Percentiles rank a stretch among this genome's conserved stretches.
These are phyloP conservation scores for Synergus itoensis DNA, from an alignment of 2,888 invertebrate genomes.

Conservation along the genomic window DNA sequence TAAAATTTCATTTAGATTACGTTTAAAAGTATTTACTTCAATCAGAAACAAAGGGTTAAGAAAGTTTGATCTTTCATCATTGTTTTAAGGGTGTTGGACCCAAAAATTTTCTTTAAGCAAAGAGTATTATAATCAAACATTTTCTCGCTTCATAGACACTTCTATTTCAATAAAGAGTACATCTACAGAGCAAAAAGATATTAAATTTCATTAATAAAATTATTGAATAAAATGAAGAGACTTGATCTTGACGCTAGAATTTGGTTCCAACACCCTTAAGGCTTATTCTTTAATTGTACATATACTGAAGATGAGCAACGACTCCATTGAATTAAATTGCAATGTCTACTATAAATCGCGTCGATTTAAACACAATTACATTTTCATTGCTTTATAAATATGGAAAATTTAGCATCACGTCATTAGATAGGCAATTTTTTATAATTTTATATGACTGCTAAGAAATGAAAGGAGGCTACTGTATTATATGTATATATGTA, in stretches of 20 bases:
- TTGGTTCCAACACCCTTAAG: not conserved
- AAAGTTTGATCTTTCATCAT: not conserved
- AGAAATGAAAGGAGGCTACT: slow-evolving; percentile 63
- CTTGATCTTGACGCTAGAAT: no score
- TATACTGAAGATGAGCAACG: slow-evolving; percentile 21
- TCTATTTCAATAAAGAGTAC: no score
- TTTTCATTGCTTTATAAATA: slow-evolving; percentile 19
- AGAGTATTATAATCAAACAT: no score
- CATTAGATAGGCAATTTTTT: slow-evolving; percentile 76
- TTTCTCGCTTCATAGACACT: no score
- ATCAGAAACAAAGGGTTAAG: not conserved
- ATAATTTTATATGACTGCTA: slow-evolving; percentile 77
- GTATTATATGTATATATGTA: slow-evolving; percentile 78
- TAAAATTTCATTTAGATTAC: not conserved
- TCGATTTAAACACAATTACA: slow-evolving; percentile 35
- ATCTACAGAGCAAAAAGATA: no score
- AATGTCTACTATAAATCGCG: slow-evolving; percentile 32
- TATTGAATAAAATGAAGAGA: no score
- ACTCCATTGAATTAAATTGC: slow-evolving; percentile 7
- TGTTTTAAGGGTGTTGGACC: not conserved
- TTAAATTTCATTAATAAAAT: no score
- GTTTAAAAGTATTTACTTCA: not conserved
- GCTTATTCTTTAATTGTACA: not conserved
- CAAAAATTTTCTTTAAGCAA: no score
- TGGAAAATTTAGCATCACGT: slow-evolving; percentile 57